phyloP scores from a whole-genome alignment of 2,113 vertebrate genomes.

The Engystomops pustulosus region DNA sequence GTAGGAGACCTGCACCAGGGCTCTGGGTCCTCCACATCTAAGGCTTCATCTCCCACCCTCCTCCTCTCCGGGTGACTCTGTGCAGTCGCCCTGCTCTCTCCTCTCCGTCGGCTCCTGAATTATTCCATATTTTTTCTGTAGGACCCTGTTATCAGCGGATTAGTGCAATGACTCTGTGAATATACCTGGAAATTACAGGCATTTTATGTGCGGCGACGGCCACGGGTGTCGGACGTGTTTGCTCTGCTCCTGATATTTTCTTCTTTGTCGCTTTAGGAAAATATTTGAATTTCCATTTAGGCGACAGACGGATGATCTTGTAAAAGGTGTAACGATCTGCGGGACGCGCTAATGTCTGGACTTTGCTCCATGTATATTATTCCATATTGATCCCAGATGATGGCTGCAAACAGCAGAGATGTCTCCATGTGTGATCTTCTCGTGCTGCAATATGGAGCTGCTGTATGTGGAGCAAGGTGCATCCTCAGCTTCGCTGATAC shows the following conservation, averaged over 20 bases:
- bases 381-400: neutral
- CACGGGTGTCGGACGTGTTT: constrained; percentile 12
- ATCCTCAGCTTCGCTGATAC: neutral
- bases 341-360: constrained; percentile 14
- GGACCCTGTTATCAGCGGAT: constrained; percentile 41
- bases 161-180: constrained; percentile 4
- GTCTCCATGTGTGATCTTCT: too few relatives aligned
- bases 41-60: neutral
- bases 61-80: neutral
- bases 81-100: neutral
- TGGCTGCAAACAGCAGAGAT: neutral
- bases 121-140: constrained; percentile 4
- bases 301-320: constrained; percentile 15
- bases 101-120: neutral
- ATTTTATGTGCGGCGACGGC: neutral
- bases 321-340: constrained; percentile 23
- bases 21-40: too few relatives aligned
- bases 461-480: neutral
- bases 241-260: constrained; percentile 4
- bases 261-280: constrained; percentile 31
- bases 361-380: constrained; percentile 33
- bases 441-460: neutral
- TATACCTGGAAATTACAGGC: constrained; percentile 34
- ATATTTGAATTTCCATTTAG: constrained; percentile 55
- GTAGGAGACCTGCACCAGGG: too few relatives aligned